Evolutionary conservation across 2,888 invertebrate genomes (phyloP), one percentile per base, ranked within the genome.

Genomic region (Cosmorhoe ocellata): DNA sequence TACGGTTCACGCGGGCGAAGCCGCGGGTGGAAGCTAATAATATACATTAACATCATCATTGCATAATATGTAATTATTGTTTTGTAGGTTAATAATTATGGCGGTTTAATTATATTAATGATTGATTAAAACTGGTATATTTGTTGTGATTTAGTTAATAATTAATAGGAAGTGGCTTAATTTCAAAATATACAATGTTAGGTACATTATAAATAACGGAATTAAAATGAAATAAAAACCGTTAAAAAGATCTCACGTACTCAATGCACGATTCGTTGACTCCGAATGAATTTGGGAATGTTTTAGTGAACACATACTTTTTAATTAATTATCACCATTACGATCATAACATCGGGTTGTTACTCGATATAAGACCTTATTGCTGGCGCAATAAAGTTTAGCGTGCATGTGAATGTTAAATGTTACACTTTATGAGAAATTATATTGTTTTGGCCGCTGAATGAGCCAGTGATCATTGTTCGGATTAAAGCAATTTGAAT

Each of bases 301-400:
- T 81, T 81, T 79, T 79, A 77, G 71, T 79, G 73, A 72, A 77
- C 81, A 79, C 75, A 78, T 78, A 79, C 79, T 83, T 81, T 79
- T 83, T 81, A 87, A 84, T 86, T 86, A 87, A 85, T 85, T 85
- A 86, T 79, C 79, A 78, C 77, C 73, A 79, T 77, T 79, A 75
- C 52, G 61, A 67, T 54, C 51, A 47, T 56, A 12, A 51, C 57
- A 32, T 24, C 24, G 22, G 40, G 33, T 6, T 39, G 49, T 28
- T 54, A 56, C 47, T 22, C 46, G 18, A 76, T 72, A 70, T 61
- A 67, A 48, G 53, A 53, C 63, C 67, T 59, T 78, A 72, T 66
- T 11, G 0, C 36, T 2, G 28, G 28, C 8, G 0, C 0, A 1
- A 47, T 74, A 82, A 69, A 63, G 69, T 71, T 49, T 48, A 69